Conservation (phyloP, 2,888 invertebrate species). For the Linnaemya tessellans region DNA sequence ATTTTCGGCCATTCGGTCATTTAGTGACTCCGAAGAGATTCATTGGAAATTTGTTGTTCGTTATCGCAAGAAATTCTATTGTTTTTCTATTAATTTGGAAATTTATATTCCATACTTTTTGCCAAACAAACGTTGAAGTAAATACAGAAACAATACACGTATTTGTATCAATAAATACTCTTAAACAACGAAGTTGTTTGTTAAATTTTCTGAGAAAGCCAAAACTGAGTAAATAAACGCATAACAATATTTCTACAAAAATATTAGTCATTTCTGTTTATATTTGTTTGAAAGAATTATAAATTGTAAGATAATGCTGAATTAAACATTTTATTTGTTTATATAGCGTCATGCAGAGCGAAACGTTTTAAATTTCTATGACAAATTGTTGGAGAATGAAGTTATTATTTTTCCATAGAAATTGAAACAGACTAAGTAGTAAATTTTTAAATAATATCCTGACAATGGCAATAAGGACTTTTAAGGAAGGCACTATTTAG, state of each 20-base stretch:
- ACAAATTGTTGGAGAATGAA: too few relatives aligned
- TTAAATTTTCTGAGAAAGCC: neutral
- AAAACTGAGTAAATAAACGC: neutral
- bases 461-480: too few relatives aligned
- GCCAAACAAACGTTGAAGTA: neutral
- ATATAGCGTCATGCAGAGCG: too few relatives aligned
- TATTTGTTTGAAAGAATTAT: neutral
- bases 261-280: constrained; percentile 12
- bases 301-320: neutral
- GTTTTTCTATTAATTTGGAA: neutral
- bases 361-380: too few relatives aligned
- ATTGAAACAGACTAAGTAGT: too few relatives aligned
- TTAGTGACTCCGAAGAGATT: neutral
- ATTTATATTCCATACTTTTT: neutral
- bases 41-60: neutral
- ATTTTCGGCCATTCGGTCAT: neutral
- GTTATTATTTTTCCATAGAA: too few relatives aligned
- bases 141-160: neutral
- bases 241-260: neutral
- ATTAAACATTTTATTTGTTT: too few relatives aligned
- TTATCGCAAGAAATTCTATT: neutral
- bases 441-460: too few relatives aligned
- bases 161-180: neutral
- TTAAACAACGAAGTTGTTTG: constrained; percentile 30
- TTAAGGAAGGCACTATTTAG: too few relatives aligned